Base-by-base conservation (phyloP, 2,113 vertebrate species). In the Aspidoscelis tigris region DNA sequence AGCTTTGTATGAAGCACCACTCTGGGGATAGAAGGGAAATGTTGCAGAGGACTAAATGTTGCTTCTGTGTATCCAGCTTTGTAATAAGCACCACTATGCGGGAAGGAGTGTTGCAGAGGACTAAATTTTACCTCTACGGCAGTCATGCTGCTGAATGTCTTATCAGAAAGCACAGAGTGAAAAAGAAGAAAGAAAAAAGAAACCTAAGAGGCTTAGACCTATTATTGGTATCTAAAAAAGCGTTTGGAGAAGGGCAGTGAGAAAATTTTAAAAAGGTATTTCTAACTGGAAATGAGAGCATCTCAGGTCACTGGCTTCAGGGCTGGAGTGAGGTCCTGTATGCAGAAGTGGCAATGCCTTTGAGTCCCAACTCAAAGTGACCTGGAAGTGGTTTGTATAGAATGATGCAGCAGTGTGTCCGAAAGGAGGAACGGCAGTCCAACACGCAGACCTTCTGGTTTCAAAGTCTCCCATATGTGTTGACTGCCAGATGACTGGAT, bases 131-230 rank as follows among this genome's bases (percentile, higher is more conserved):
- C 53, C 76, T 43, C 26, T 22, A 68, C 24, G 74, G 47, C 26
- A 14, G 7, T 7, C 1, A 76, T 73, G 74, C 82, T 76, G 11
- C 68, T 74, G 82, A 87, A 53, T n/a, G 76, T 33, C 78, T 89
- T 81, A 33, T 76, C 64, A 20, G 0, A 0, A 75, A 12, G 20
- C 76, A 65, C 22, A 80, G 74, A 82, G 74, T 81, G 65, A 80
- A 87, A 87, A 21, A 11, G 33, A 21, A 16, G 58, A 2, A 16
- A 18, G 39, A 33, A 55, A 33, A 22, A 39, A 22, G 22, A 39
- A 10, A 33, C 76, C 76, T 41, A 33, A 39, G n/a, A 86, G 39
- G 58, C 80, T 78, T 89, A 81, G n/a, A 84, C 69, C 55, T 81
- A 26, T 58, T 82, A 14, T 68, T 87, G 83, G 82, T 39, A 24